Base-by-base conservation (phyloP, 2,888 invertebrate species). In the Ennomos fuscantarius region DNA sequence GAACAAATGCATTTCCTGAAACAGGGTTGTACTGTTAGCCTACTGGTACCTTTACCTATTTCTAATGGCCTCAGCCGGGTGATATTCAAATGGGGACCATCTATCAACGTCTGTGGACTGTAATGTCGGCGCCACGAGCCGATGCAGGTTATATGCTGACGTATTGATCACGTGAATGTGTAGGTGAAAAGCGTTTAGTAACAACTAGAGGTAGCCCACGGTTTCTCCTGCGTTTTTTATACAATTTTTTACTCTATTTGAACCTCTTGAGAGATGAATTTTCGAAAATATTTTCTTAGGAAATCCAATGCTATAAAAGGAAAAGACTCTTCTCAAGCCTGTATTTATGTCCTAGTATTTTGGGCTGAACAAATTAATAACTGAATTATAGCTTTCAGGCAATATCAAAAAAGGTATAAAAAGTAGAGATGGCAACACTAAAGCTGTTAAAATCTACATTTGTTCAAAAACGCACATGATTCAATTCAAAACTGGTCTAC, bases 61-160 rank as follows among this genome's bases (percentile, higher is more conserved):
- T 2, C 24, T 24, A 24, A 24, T 24, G 6, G 24, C 5, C 24
- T 24, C 24, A 24, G 24, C 24, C 24, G 24, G 49, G 62, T 70
- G 72, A 72, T 72, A 73, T 72, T 73, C 72, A 76, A 74, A 74
- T 70, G 64, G 69, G 40, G 58, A 53, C 63, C 64, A 75, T 75
- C 67, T 69, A 70, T 77, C 76, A 73, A 66, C 58, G 73, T 70
- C 74, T 64, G 43, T 48, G 31, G 61, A 62, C 64, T 68, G 66
- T 66, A 65, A 67, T 63, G 37, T 49, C 37, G 43, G 41, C 62
- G 62, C 55, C 54, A 50, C 44, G 62, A 60, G 63, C 47, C 42
- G 37, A 13, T 62, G 69, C 74, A 74, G 73, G 73, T 74, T 73
- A 57, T 55, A 63, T 54, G 39, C 55, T 70, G 69, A 73, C 67